These are phyloP conservation scores for Nemoura dubitans DNA, from an alignment of 2,888 invertebrate genomes.

Conservation along the genomic window DNA sequence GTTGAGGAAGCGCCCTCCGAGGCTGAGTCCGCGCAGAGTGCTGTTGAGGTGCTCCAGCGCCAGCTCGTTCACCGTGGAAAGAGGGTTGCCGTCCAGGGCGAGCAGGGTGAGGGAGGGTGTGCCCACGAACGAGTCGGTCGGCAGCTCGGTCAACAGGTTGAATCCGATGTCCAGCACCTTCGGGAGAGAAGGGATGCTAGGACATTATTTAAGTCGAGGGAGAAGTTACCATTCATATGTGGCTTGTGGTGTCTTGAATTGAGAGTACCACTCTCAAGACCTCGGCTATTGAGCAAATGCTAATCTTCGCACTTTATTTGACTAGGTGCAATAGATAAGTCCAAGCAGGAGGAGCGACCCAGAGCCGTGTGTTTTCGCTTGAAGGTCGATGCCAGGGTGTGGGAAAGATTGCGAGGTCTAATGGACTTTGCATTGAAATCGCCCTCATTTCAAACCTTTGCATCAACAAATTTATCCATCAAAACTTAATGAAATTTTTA, in stretches of 20 bases:
- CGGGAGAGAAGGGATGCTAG: too few species aligned
- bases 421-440: too few species aligned
- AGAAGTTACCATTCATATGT: not conserved
- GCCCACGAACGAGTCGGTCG: constrained; percentile 79
- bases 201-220: constrained; percentile 35
- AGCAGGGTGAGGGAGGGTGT: constrained; percentile 86
- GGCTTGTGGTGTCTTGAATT: not conserved
- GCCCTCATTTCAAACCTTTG: too few species aligned
- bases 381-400: too few species aligned
- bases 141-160: constrained; percentile 84
- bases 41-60: constrained; percentile 82
- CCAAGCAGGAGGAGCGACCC: too few species aligned
- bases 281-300: not conserved
- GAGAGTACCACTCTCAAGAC: not conserved
- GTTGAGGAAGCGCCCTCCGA: constrained; percentile 87
- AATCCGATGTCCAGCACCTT: constrained; percentile 91
- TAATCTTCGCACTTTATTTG: too few species aligned
- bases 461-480: too few species aligned
- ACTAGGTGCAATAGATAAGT: too few species aligned
- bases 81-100: constrained; percentile 90
- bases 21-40: constrained; percentile 83
- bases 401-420: too few species aligned
- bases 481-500: too few species aligned
- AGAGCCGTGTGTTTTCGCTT: too few species aligned
- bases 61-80: constrained; percentile 82